Conservation (phyloP, 2,888 invertebrate genomes). For the Luffia ferchaultella region DNA sequence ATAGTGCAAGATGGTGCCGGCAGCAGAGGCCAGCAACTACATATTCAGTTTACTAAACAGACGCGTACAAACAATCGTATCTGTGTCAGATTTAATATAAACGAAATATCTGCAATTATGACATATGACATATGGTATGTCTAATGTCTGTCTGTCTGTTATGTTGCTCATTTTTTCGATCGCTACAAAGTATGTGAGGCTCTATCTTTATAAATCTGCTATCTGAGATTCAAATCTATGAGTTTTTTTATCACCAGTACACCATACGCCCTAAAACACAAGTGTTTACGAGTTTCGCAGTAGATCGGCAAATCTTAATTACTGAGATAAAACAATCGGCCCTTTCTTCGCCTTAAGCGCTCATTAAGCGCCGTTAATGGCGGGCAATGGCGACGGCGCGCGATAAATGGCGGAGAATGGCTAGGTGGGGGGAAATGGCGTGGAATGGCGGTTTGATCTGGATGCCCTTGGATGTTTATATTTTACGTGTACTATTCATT, state of each 20-base stretch:
- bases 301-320: slow-evolving; percentile 49
- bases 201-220: not conserved
- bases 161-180: not conserved
- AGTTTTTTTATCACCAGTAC: too few species aligned
- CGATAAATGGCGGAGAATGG: slow-evolving; percentile 37
- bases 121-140: too few species aligned
- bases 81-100: too few species aligned
- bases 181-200: not conserved
- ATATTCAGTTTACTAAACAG: too few species aligned
- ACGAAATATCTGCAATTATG: too few species aligned
- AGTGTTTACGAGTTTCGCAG: slow-evolving; percentile 3
- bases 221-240: not conserved
- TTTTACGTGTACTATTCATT: too few species aligned
- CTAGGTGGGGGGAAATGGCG: slow-evolving; percentile 14
- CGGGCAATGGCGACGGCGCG: slow-evolving; percentile 30
- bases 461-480: too few species aligned
- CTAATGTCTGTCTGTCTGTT: not conserved
- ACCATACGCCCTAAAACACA: too few species aligned
- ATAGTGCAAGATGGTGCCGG: too few species aligned
- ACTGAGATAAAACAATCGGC: slow-evolving; percentile 54
- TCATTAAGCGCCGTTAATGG: slow-evolving; percentile 52
- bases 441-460: not conserved
- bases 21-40: too few species aligned
- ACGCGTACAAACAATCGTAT: too few species aligned
- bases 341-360: slow-evolving; percentile 41